These are phyloP conservation scores for Dryocosmus kuriphilus DNA, from an alignment of 2,888 invertebrate species.

Conservation along the genomic window DNA sequence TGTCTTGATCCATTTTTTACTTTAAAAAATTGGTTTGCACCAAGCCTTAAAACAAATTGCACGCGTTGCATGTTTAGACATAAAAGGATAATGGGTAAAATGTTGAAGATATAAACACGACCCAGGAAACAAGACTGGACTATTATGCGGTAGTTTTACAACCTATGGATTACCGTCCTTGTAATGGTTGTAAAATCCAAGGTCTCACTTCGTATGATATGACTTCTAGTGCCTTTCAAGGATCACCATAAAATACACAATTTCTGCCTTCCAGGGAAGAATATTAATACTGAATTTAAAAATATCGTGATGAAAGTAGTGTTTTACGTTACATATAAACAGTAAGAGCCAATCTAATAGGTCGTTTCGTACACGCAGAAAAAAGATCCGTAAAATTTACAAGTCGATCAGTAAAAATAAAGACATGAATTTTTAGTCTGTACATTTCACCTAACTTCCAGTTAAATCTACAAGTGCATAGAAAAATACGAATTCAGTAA, in stretches of 20 bases:
- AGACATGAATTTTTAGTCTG: no score
- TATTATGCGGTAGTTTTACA: neutral
- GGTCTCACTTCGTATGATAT: constrained; percentile 1
- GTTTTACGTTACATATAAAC: neutral
- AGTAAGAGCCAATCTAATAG: neutral
- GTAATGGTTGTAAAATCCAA: neutral
- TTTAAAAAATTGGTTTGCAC: no score
- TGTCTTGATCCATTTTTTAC: no score
- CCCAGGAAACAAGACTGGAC: neutral
- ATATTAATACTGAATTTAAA: neutral
- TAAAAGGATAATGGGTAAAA: neutral
- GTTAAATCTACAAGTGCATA: no score
- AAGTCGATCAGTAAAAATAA: no score
- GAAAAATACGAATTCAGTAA: no score
- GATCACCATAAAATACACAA: neutral
- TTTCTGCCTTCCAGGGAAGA: neutral
- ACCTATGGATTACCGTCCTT: neutral
- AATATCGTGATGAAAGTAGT: neutral
- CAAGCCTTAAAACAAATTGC: neutral
- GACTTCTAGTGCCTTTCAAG: neutral
- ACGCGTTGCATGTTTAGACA: neutral
- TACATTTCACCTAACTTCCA: no score
- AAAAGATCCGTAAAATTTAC: no score
- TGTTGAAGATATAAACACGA: neutral
- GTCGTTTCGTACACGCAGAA: neutral